Percentiles rank a stretch among this genome's conserved stretches.
phyloP scores from a whole-genome alignment of 2,888 invertebrate species.

The Agriotes lineatus region DNA sequence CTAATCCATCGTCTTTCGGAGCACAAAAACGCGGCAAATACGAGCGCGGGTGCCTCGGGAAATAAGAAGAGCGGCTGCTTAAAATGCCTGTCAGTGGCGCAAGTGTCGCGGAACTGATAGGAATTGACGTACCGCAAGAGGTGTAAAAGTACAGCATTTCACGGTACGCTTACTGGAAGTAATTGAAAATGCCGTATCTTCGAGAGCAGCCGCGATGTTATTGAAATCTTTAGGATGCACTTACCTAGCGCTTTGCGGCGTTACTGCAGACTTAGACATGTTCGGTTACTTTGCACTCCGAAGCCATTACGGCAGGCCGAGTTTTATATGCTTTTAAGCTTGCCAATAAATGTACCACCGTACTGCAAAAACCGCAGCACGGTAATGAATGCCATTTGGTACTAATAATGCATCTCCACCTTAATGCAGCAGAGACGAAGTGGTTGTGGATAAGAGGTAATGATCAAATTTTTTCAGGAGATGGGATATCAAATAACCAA shows the following conservation, averaged over 20 bases:
- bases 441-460: too few relatives aligned
- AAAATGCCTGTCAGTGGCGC: constrained; percentile 35
- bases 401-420: too few relatives aligned
- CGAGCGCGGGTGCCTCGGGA: background rate
- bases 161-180: constrained; percentile 40
- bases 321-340: too few relatives aligned
- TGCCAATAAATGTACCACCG: too few relatives aligned
- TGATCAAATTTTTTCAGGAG: too few relatives aligned
- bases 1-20: too few relatives aligned
- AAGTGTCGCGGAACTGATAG: constrained; percentile 32
- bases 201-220: constrained; percentile 26
- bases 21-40: background rate
- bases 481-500: too few relatives aligned
- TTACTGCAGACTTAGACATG: constrained; percentile 7
- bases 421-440: too few relatives aligned
- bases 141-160: constrained; percentile 43
- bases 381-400: too few relatives aligned
- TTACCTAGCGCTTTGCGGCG: constrained; percentile 15
- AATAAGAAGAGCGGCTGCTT: constrained; percentile 26
- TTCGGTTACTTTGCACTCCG: too few relatives aligned
- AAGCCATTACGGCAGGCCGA: too few relatives aligned
- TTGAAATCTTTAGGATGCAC: constrained; percentile 31
- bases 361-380: too few relatives aligned
- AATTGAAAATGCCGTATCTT: constrained; percentile 43
- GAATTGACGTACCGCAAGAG: constrained; percentile 38